Base-by-base conservation (phyloP, 2,888 invertebrate species). In the Panopea generosa region DNA sequence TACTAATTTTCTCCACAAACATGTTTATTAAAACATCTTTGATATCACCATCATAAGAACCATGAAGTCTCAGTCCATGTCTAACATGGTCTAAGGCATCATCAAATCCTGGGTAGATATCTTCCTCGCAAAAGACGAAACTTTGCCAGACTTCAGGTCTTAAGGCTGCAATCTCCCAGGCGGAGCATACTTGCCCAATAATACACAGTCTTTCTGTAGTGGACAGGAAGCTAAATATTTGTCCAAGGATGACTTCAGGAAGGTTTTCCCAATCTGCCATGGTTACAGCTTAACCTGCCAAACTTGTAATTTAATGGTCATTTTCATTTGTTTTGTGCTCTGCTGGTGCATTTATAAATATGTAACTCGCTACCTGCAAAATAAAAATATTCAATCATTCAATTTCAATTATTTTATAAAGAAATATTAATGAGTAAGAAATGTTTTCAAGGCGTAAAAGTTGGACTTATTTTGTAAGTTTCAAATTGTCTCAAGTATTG, bases 181-280 rank as follows among this genome's bases (percentile, higher is more conserved):
- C 18, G 24, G 50, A 7, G 52, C 84, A 84, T 4, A 83, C 84
- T 14, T 75, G 38, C 22, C 63, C 53, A 9, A 72, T 62, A 9
- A 72, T 62, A 38, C 52, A 45, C 45, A 81, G 43, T 47, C 72
- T 72, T 40, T 82, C 82, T 18, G 66, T 18, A 29, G 77, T 55
- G 0, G 79, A 57, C 7, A 83, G 55, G 33, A 71, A 56, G 7
- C 74, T 70, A 27, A 82, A 77, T 9, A 85, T 68, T 24, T 73
- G 63, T 9, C 60, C 75, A 14, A 85, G 60, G 1, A 74, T 62
- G 0, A 84, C 47, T 27, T 85, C 78, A 29, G 85, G 84, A 24
- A 81, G 40, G 14, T 24, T 20, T 20, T 59, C 59, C 85, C 85
- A 85, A 16, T 59, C 61, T 52, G 40, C 61, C 65, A 67, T 60